phyloP scores from a whole-genome alignment of 2,888 invertebrate species.

The Agrenia bidenticulata region DNA sequence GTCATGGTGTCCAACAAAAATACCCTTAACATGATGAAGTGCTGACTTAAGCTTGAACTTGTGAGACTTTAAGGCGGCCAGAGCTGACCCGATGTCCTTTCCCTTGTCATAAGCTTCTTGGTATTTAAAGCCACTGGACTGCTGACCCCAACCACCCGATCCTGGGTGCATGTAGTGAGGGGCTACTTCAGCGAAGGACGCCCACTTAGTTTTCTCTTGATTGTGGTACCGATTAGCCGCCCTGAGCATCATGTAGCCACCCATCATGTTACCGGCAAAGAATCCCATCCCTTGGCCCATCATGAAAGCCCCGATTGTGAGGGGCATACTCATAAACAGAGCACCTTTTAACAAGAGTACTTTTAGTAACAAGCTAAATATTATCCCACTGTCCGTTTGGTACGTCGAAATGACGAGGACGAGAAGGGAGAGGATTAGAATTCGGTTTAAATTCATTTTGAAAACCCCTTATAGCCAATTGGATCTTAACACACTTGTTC shows the following conservation, averaged over 20 bases:
- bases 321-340: slow-evolving; percentile 43
- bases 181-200: background rate
- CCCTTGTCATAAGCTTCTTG: slow-evolving; percentile 29
- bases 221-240: slow-evolving; percentile 43
- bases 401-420: slow-evolving; percentile 40
- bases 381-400: slow-evolving; percentile 33
- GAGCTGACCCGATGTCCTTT: slow-evolving; percentile 22
- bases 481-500: no score
- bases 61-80: slow-evolving; percentile 18
- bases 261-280: slow-evolving; percentile 44
- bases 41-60: slow-evolving; percentile 6
- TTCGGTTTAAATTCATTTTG: slow-evolving; percentile 42
- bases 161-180: background rate
- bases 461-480: no score
- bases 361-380: slow-evolving; percentile 33
- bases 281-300: slow-evolving; percentile 46
- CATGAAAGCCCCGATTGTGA: slow-evolving; percentile 36
- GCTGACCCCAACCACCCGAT: background rate
- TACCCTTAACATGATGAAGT: slow-evolving; percentile 24
- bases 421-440: slow-evolving; percentile 28
- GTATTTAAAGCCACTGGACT: slow-evolving; percentile 6
- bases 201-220: slow-evolving; percentile 38
- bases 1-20: no score
- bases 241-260: slow-evolving; percentile 45
- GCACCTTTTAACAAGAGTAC: slow-evolving; percentile 41